phyloP scores from a whole-genome alignment of 2,113 vertebrate genomes.

The Himantopus leucocephalus region DNA sequence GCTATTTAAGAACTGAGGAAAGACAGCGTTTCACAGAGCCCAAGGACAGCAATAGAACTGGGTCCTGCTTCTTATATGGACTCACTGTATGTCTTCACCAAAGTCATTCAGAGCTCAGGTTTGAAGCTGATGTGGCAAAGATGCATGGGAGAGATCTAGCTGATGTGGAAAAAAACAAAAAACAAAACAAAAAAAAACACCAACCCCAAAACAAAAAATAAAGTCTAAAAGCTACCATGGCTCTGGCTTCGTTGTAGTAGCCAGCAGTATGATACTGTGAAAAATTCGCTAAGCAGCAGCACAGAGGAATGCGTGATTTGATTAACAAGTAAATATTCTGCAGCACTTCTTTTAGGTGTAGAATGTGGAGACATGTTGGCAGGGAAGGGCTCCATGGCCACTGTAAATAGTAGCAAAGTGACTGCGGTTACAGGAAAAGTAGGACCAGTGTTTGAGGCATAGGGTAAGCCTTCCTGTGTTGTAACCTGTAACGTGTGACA shows the following conservation, averaged over 20 bases:
- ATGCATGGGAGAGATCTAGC: neutral
- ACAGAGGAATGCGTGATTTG: neutral
- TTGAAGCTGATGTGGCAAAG: neutral
- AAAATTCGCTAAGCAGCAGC: neutral
- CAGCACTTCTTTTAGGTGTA: neutral
- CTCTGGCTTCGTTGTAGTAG: neutral
- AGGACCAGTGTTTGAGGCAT: neutral
- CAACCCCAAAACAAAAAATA: neutral
- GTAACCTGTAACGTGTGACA: neutral
- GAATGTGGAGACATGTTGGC: neutral
- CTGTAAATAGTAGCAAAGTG: neutral
- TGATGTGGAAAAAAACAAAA: neutral
- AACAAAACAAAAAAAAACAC: neutral
- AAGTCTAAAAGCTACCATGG: neutral
- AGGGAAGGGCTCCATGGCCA: neutral
- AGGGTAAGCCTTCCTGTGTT: neutral
- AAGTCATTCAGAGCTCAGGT: neutral
- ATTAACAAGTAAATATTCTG: neutral
- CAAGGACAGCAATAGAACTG: neutral
- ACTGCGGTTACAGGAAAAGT: neutral
- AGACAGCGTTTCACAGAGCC: neutral
- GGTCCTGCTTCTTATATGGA: neutral
- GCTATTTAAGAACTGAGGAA: neutral
- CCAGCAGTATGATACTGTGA: neutral
- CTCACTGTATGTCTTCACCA: neutral